Base-by-base conservation (phyloP, 2,888 invertebrate species). In the Steromphala cineraria region DNA sequence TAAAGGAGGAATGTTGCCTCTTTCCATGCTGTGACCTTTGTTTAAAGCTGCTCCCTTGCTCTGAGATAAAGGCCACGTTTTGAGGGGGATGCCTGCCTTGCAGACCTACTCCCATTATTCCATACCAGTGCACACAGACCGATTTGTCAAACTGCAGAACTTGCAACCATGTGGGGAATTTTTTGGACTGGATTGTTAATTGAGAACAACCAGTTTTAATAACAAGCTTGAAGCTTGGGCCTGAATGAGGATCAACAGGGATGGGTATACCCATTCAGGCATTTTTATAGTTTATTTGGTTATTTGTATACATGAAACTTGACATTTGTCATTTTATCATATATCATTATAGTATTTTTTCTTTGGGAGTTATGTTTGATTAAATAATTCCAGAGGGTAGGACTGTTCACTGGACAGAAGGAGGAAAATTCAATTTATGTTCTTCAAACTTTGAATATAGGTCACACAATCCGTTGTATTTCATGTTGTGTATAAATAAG, bases 131-230 rank as follows among this genome's bases (percentile, higher is more conserved):
- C 71, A 31, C 31, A 36, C 71, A 71, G 71, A 71, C 71, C 28
- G 71, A 71, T 71, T 71, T 71, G 71, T 71, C 71, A 71, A 36
- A 40, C 71, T 40, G 71, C 71, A 36, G 31, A 71, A 71, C 40
- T 36, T 19, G 71, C 31, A 71, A 71, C 62, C 71, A 71, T 71
- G 36, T 71, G 71, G 71, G 40, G 71, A 71, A 40, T 31, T 71
- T 71, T 71, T 71, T 71, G 28, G 19, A 19, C 40, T 36, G 71
- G 19, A 31, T 40, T 71, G 71, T 71, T 71, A 71, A 71, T 71
- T 71, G 71, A 40, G 71, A 71, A 71, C 71, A 71, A 71, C 40
- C 71, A 71, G 71, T 31, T 71, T 71, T 71, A 71, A 71, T 71
- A 71, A 36, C 71, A 71, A 36, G 71, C 71, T 71, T 36, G 71